Evolutionary conservation across 2,888 invertebrate genomes (phyloP), one percentile per base, ranked within the genome.

Genomic region (Athripsodes cinereus): DNA sequence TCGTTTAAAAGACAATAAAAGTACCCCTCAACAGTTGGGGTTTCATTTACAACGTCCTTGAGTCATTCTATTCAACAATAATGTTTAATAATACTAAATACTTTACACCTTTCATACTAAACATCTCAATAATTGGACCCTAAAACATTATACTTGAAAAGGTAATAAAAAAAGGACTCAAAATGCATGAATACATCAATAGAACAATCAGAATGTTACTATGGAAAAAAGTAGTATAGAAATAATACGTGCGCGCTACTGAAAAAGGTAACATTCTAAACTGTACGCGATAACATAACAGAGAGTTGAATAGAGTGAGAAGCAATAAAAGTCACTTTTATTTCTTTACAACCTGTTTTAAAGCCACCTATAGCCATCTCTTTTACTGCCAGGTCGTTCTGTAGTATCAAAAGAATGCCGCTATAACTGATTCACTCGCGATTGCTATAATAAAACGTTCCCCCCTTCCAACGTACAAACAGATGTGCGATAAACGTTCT

Each of bases 321-420:
- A 78, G 77, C 78, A 77, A 73, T 79, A 79, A 79, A 79, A 76
- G 77, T 79, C 78, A 79, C 78, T 78, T 79, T 79, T 79, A 79
- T 79, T 78, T 79, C 78, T 77, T 78, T 78, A 79, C 78, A 78
- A 78, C 78, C 79, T 78, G 78, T 78, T 79, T 78, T 78, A 78
- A 76, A 75, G 77, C 74, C 72, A 69, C 68, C 67, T 72, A 66
- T 67, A 66, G 67, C 72, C 69, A 66, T 77, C 72, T 68, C 75
- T 65, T 65, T 78, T 72, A 64, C 67, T 62, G 65, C 67, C 64
- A 13, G 60, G 52, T 48, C 62, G 47, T 57, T 57, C 49, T 58
- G 54, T 52, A 53, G 60, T 58, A 53, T 60, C 57, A 62, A 62
- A 66, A 64, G 63, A 77, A 69, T 64, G 74, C 67, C 75, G 75